Percentiles rank a stretch among this genome's conserved stretches.
phyloP scores from a whole-genome alignment of 2,888 invertebrate species.

The Crematogaster levior region DNA sequence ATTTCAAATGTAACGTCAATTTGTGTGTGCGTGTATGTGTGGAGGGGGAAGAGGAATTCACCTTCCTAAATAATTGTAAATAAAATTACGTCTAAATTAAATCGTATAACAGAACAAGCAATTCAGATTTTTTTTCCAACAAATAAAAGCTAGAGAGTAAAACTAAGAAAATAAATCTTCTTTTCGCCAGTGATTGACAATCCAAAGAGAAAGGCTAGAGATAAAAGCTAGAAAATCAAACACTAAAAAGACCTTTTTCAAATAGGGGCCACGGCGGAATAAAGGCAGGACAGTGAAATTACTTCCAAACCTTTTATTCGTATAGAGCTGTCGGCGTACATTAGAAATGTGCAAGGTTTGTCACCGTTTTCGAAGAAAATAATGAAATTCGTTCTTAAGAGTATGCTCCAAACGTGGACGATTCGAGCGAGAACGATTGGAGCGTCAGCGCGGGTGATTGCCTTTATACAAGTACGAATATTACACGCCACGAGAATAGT shows the following conservation, averaged over 20 bases:
- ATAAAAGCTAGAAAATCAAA: background rate
- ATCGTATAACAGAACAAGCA: background rate
- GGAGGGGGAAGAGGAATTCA: too few species aligned
- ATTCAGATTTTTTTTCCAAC: background rate
- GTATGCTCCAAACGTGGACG: slow-evolving; percentile 66
- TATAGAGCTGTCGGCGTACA: slow-evolving; percentile 74
- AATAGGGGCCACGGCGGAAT: background rate
- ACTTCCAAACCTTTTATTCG: slow-evolving; percentile 76
- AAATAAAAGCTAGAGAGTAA: background rate
- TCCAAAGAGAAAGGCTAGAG: too few species aligned
- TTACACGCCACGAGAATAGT: slow-evolving; percentile 68
- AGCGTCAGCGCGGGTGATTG: slow-evolving; percentile 61
- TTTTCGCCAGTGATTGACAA: too few species aligned
- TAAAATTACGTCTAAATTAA: background rate
- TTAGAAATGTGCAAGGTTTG: slow-evolving; percentile 74
- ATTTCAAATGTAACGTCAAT: background rate
- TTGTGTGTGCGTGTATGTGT: too few species aligned
- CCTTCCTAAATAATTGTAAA: background rate
- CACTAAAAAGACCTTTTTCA: background rate
- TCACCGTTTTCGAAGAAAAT: slow-evolving; percentile 69
- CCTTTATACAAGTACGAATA: slow-evolving; percentile 59
- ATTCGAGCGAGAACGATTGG: slow-evolving; percentile 77
- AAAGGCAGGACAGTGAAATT: slow-evolving; percentile 28
- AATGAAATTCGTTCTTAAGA: slow-evolving; percentile 69
- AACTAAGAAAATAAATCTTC: too few species aligned